phyloP scores from a whole-genome alignment of 2,797 vertebrate genomes.

The Spatula clypeata region DNA sequence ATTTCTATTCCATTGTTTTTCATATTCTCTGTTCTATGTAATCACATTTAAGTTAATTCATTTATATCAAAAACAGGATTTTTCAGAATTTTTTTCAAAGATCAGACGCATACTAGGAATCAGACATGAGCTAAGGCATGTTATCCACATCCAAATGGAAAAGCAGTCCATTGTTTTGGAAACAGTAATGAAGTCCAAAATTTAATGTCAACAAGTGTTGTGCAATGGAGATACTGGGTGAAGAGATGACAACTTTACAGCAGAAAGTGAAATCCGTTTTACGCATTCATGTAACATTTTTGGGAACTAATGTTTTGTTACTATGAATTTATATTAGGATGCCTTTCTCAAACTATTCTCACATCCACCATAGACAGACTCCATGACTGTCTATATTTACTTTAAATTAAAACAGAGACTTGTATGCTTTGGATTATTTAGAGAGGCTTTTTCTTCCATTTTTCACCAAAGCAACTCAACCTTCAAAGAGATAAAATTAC shows the following conservation, averaged over 20 bases:
- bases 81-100: background rate
- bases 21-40: background rate
- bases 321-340: background rate
- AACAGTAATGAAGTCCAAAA: background rate
- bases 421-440: background rate
- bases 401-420: background rate
- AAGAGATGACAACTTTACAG: background rate
- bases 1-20: background rate
- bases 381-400: background rate
- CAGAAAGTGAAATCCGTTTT: background rate
- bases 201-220: rapidly evolving
- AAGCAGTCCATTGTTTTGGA: background rate
- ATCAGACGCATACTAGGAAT: background rate
- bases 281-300: background rate
- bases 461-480: background rate
- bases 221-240: rapidly evolving
- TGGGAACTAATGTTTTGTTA: background rate
- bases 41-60: background rate
- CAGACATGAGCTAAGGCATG: rapidly evolving
- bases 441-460: background rate
- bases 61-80: background rate
- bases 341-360: background rate
- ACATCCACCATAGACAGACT: background rate
- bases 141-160: background rate
- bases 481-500: background rate